Base-by-base conservation (phyloP, 1,140 invertebrate genomes). In the Pseudomyrmex pallidus region DNA sequence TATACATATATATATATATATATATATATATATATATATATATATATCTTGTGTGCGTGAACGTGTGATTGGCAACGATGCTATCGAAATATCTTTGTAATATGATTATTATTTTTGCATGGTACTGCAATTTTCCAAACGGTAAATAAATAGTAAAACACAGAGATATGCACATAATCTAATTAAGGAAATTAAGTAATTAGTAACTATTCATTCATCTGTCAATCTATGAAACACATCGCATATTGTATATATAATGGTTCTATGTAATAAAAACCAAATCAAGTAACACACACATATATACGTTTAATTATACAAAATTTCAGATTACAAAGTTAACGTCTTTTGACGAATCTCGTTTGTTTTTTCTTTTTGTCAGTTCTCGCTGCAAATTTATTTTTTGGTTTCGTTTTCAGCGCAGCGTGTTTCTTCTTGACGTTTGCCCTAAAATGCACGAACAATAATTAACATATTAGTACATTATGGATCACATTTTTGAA, bases 221-320 rank as follows among this genome's bases (percentile, higher is more conserved):
- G 89, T 92, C 91, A 83, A 88, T 91, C 86, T 88, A 83, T 90
- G 90, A 91, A 85, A 84, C 78, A 73, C 87, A 89, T 85, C 82
- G 90, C 90, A 89, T 90, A 93, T 92, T 93, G 91, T 93, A 35
- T 35, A 35, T 35, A 35, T 35, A 93, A 90, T 89, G 89, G 85
- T 91, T 93, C 90, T 92, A 90, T 92, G 92, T 35, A 35, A 35
- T 35, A 93, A 92, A 93, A 92, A 92, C 91, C 82, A 89, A 86
- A 86, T 92, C 56, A 87, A 90, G 56, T 86, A 86, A 89, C 10
- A 76, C 78, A 82, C 25, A 25, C 25, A 25, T 25, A 25, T 25
- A 25, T 76, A 54, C 63, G 57, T 88, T 88, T 87, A 88, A 87
- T 87, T 20, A 77, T 67, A 25, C 12, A 82, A 35, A 35, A 59